phyloP scores from a whole-genome alignment of 2,113 vertebrate species.

The Thalassarche chlororhynchos region DNA sequence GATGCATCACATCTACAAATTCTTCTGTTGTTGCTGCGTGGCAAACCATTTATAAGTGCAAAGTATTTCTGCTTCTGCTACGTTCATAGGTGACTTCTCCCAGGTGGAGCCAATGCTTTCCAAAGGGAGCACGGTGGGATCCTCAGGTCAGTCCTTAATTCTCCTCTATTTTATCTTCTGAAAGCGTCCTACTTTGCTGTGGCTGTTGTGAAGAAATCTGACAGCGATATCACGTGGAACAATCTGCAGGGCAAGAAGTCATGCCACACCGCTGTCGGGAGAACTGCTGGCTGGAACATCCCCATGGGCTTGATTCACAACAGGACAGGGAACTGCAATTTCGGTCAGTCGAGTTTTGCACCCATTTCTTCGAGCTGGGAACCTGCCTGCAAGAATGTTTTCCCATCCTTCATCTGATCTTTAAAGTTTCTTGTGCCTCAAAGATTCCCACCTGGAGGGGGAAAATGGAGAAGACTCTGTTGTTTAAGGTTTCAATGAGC shows the following conservation, averaged over 20 bases:
- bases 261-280: slow-evolving; percentile 84
- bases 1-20: background rate
- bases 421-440: background rate
- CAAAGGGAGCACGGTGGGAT: background rate
- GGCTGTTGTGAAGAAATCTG: slow-evolving; percentile 83
- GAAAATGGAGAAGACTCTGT: background rate
- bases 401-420: background rate
- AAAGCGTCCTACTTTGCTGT: slow-evolving; percentile 79
- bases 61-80: background rate
- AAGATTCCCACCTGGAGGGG: background rate
- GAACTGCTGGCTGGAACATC: slow-evolving; percentile 88
- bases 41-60: background rate
- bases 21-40: background rate
- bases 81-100: background rate
- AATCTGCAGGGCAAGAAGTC: slow-evolving; percentile 82
- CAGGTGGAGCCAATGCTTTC: background rate
- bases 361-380: background rate
- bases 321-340: slow-evolving; percentile 69
- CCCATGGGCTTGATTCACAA: slow-evolving; percentile 82
- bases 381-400: background rate
- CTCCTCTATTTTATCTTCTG: background rate
- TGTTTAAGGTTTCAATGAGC: background rate
- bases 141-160: background rate
- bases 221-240: slow-evolving; percentile 71
- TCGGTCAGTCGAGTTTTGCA: slow-evolving; percentile 73